Base-by-base conservation (phyloP, 2,113 vertebrate genomes). In the Tinamus guttatus region DNA sequence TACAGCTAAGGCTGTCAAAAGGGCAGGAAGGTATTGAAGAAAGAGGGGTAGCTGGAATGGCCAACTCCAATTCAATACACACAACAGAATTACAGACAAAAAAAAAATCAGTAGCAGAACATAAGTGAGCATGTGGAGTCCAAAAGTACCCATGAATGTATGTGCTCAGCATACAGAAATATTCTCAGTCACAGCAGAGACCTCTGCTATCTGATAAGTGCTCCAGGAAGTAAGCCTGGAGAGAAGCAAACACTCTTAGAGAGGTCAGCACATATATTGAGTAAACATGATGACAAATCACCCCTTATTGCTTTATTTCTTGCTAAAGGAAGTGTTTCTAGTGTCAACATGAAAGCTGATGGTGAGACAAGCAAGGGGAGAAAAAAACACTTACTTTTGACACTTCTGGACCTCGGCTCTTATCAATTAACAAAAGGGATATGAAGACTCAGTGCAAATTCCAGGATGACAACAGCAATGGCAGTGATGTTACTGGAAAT, bases 281-380 rank as follows among this genome's bases (percentile, higher is more conserved):
- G 75, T 67, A 86, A 90, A 90, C 30, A 19, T 15, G n/a, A 58
- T 77, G 59, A 83, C 13, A 65, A 16, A 82, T 77, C 63, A 81
- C 20, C 28, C 11, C 32, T 87, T 83, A 89, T 71, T 91, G 19
- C 47, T 81, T 85, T 87, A 65, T 63, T 62, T 45, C 49, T 87
- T 89, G 24, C 5, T 59, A 85, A 62, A 56, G 19, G 9, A 69
- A 74, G 40, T 58, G 28, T 22, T n/a, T 87, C 70, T 76, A 51
- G 18, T 64, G n/a, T 19, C 4, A 94, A 19, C 63, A 52, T 65
- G 43, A 95, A 94, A 82, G 38, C 30, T 71, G 27, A 79, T 22
- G 0, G 0, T 73, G 43, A 91, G 58, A 79, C 18, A 85, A 85
- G 28, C 27, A 60, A 47, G 32, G 54, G 47, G 56, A 71, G 64